Conservation (phyloP, 2,888 invertebrate genomes). For the Diaperis boleti region DNA sequence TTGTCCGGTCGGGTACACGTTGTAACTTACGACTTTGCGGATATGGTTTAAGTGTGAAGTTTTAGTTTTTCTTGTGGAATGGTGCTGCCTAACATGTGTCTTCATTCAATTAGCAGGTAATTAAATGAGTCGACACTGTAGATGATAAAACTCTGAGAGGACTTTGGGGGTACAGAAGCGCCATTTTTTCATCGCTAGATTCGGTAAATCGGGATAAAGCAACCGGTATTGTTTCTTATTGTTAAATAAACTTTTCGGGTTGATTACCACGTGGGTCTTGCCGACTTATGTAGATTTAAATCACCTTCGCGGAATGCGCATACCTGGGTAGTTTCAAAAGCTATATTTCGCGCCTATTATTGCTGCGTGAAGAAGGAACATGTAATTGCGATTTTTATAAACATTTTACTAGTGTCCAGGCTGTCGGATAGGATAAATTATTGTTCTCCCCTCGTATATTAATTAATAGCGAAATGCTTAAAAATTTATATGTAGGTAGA, state of each 20-base stretch:
- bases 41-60: neutral
- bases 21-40: slow-evolving; percentile 8
- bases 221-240: too few relatives aligned
- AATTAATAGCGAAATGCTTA: too few relatives aligned
- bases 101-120: slow-evolving; percentile 54
- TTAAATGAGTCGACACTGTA: slow-evolving; percentile 10
- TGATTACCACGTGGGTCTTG: neutral
- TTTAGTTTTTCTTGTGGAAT: slow-evolving; percentile 1
- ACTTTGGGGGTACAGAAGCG: neutral
- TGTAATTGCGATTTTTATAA: neutral
- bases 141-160: neutral
- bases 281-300: neutral
- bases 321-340: neutral
- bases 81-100: slow-evolving; percentile 48
- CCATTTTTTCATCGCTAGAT: slow-evolving; percentile 17
- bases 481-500: too few relatives aligned
- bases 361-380: too few relatives aligned
- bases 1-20: slow-evolving; percentile 28
- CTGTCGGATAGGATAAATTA: too few relatives aligned
- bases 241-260: too few relatives aligned
- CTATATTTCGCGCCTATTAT: neutral
- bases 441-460: too few relatives aligned
- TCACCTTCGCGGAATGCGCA: too few relatives aligned
- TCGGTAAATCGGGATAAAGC: too few relatives aligned
- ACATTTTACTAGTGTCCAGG: too few relatives aligned